A percentile compares a stretch with the other conserved stretches of the same genome.
These are phyloP conservation scores for Tretioscincus oriximinensis DNA, from an alignment of 2,113 vertebrate species.

Conservation along the genomic window DNA sequence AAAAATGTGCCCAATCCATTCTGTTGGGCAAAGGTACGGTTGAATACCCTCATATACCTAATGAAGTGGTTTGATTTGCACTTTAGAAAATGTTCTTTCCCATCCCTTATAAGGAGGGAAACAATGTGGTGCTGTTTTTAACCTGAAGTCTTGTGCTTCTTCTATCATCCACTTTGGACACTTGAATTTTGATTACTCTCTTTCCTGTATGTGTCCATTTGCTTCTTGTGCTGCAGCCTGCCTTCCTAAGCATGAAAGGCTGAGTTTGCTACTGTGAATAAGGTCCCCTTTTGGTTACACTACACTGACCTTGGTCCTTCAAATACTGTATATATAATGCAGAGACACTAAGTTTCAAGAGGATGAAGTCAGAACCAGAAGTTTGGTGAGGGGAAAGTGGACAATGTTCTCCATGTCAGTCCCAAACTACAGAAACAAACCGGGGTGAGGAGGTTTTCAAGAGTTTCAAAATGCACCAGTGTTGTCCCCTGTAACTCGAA, in stretches of 20 bases:
- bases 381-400: neutral
- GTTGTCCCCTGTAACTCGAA: neutral
- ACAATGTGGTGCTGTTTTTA: neutral
- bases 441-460: neutral
- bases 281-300: neutral
- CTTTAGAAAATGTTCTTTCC: constrained; percentile 1
- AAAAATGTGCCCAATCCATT: neutral
- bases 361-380: neutral
- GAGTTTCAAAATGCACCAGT: neutral
- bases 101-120: neutral
- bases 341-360: neutral
- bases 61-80: constrained; percentile 14
- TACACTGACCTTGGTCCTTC: neutral
- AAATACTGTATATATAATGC: neutral
- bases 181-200: neutral
- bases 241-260: neutral
- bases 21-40: neutral
- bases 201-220: neutral
- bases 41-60: neutral
- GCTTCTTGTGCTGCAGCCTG: neutral
- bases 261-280: constrained; percentile 1
- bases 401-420: neutral
- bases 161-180: neutral
- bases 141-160: neutral
- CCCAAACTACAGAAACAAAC: neutral